Evolutionary conservation across 2,797 vertebrate species (phyloP), one percentile per base, ranked within the genome.

Genomic region (Gymnocypris eckloni): DNA sequence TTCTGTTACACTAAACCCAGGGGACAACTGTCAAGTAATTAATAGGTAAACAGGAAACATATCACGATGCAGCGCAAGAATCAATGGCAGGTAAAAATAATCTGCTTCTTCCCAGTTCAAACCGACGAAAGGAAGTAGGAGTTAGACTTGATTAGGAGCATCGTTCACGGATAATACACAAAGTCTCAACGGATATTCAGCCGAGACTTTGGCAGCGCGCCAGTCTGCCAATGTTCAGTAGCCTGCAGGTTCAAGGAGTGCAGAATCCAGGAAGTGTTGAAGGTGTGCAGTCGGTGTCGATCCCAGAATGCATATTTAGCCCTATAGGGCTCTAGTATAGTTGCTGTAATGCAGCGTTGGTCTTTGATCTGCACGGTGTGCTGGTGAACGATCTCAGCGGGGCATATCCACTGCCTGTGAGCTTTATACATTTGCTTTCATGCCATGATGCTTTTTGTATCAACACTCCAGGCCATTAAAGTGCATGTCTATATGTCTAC

Each of bases 371-470:
- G 22, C 43, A 50, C 1, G 4, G 39, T 37, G 56, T 0, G 33
- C 52, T 25, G 33, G 84, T 50, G 69, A 72, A 43, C 28, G 45
- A 66, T 81, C 69, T 71, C 66, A 85, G 18, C n/a, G 16, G 79
- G 52, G 52, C 69, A 81, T 52, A 81, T 81, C 10, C 16, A 54
- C 45, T 75, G 54, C 56, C 56, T 81, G 78, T 33, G 22, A 75
- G 78, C 28, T 67, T 56, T 66, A 45, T 78, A 79, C 61, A 67
- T 83, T 87, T 69, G 22, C 45, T 71, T 67, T 64, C 59, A 67
- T 83, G 59, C 50, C 54, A 39, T 66, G 59, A 79, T 88, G 80
- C 71, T 85, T 86, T 85, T 79, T 84, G 86, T 66, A 66, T 86
- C 69, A 86, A 43, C 61, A 22, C 81, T 79, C 15, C 81, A 66